Evolutionary conservation across 2,888 invertebrate species (phyloP).

Genomic region (Hypselothyrea guttata): DNA sequence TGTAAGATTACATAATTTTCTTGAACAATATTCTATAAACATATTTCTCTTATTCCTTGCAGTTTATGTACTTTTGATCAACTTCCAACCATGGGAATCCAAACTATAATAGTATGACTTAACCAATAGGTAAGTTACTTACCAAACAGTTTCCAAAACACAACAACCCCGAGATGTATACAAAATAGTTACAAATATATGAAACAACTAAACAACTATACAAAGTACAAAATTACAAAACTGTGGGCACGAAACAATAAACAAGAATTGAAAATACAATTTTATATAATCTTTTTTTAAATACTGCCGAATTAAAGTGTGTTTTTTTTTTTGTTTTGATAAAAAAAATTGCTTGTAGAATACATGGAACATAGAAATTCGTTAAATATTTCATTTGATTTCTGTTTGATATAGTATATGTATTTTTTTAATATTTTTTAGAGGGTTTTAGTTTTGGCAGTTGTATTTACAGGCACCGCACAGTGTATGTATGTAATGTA

Average conservation of each 20-base stretch:
- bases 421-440: constrained; percentile 17
- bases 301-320: constrained; percentile 29
- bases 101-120: no score
- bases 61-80: no score
- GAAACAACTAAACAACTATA: constrained; percentile 29
- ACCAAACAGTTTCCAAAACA: constrained; percentile 39
- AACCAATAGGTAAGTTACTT: constrained; percentile 44
- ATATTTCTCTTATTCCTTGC: not conserved
- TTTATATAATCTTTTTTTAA: constrained; percentile 5
- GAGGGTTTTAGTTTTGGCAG: constrained; percentile 63
- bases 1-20: no score
- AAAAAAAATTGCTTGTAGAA: constrained; percentile 20
- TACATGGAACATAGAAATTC: constrained; percentile 63
- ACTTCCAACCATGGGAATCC: not conserved
- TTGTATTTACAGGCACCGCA: constrained; percentile 80
- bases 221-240: constrained; percentile 67
- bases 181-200: constrained; percentile 3
- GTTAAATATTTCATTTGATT: constrained; percentile 81
- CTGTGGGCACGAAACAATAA: constrained; percentile 71
- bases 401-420: constrained; percentile 30
- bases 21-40: no score
- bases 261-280: constrained; percentile 11
- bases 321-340: not conserved
- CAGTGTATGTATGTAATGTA: constrained; percentile 69
- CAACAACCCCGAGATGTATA: constrained; percentile 52